phyloP scores from a whole-genome alignment of 1,140 invertebrate species.

The Phortica variegata region DNA sequence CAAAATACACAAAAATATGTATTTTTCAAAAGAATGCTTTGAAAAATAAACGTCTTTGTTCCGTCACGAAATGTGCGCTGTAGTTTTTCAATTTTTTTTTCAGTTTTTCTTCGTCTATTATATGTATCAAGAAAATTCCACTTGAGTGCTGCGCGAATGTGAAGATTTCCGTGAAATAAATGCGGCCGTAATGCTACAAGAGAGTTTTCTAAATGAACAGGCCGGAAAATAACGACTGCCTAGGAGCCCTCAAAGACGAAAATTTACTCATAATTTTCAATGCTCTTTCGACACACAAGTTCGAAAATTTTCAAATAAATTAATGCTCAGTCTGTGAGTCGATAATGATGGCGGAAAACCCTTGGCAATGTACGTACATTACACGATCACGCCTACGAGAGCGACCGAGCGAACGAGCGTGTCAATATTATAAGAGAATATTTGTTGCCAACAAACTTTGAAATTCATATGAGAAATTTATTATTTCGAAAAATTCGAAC shows the following conservation, averaged over 20 bases:
- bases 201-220: conserved; percentile 52
- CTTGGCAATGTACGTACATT: no score
- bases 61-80: conserved; percentile 1
- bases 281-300: conserved; percentile 8
- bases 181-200: conserved; percentile 53
- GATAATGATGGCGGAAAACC: no score
- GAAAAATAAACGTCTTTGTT: neutral
- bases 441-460: no score
- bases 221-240: neutral
- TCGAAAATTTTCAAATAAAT: conserved; percentile 29
- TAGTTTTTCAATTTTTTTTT: conserved; percentile 36
- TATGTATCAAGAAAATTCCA: conserved; percentile 12
- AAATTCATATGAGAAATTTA: no score
- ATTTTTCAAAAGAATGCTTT: conserved; percentile 32
- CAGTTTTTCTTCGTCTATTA: conserved; percentile 16
- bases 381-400: no score
- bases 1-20: conserved; percentile 14
- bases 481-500: conserved; percentile 12
- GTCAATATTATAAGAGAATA: no score
- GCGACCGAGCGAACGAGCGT: no score
- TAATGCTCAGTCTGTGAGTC: no score
- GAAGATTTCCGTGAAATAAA: conserved; percentile 53
- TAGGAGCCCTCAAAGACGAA: no score
- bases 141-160: conserved; percentile 20
- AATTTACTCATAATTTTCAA: conserved; percentile 7